Evolutionary conservation across 2,113 vertebrate species (phyloP), one percentile per base, ranked within the genome.

Genomic region (Falco punctatus): DNA sequence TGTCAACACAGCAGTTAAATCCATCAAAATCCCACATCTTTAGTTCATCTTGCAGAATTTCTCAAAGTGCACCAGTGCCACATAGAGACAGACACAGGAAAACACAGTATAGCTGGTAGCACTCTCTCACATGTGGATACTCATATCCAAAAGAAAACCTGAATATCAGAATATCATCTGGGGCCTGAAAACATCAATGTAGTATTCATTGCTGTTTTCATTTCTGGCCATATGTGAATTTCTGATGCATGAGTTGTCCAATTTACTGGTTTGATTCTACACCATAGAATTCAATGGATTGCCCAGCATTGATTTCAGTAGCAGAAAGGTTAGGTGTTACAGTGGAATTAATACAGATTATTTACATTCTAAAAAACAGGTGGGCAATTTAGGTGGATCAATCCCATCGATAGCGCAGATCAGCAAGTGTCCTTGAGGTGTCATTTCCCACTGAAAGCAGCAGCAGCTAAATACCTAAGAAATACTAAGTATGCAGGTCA

Each of bases 1-100:
- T 35, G 20, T 66, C 83, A 85, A 77, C 57, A 82, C 12, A 82
- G 81, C 28, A 62, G 70, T 6, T 49, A 46, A 75, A 88, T 57
- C 52, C 33, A 46, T 67, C 69, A 72, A 86, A 91, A 92, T 66
- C 62, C 28, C 61, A 65, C 65, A 82, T 87, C 66, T 89, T 95
- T 35, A 75, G 32, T 65, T 57, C 57, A 74, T 93, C 86, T 48
- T 90, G 40, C 64, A 62, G 83, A 87, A 89, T 79, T 87, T 97
- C 78, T 95, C 73, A 51, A 96, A 96, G 94, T 92, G 81, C 94
- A 96, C 91, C 94, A 97, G 91, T 97, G 97, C 96, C 97, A 94
- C 94, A 95, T 73, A 94, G 94, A 96, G 96, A 97, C 96, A 95
- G 92, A 89, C 0, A 27, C 57, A 87, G 86, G 94, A 95, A 97